These are phyloP conservation scores for Pherbina coryleti DNA, from an alignment of 2,888 invertebrate genomes.

Conservation along the genomic window DNA sequence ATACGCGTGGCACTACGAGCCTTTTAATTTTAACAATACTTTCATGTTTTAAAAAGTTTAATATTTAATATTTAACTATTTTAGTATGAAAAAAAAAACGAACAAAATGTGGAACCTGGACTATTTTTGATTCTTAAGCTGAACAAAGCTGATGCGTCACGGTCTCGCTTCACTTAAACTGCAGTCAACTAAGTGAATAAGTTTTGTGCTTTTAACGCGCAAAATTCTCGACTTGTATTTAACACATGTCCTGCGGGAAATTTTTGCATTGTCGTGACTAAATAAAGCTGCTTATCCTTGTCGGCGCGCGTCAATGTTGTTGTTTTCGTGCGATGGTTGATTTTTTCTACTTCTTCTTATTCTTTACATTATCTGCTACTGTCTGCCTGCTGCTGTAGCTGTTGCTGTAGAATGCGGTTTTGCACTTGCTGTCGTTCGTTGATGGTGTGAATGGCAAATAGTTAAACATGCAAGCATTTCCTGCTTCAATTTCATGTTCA, in stretches of 20 bases:
- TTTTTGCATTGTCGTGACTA: background rate
- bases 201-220: constrained; percentile 7
- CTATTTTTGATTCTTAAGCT: too few relatives aligned
- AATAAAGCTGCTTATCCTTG: constrained; percentile 22
- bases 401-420: constrained; percentile 13
- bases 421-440: background rate
- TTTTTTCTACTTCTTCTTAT: background rate
- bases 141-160: background rate
- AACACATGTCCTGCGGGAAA: constrained; percentile 17
- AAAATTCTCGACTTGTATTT: background rate
- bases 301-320: background rate
- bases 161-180: background rate
- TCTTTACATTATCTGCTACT: background rate
- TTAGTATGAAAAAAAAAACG: too few relatives aligned
- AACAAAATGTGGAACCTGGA: too few relatives aligned
- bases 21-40: too few relatives aligned
- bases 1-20: too few relatives aligned
- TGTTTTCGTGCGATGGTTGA: background rate
- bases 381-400: background rate
- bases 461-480: background rate
- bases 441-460: constrained; percentile 5
- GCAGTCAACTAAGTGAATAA: background rate
- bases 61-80: too few relatives aligned
- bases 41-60: too few relatives aligned
- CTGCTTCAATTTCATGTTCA: background rate